Percentiles rank a stretch among this genome's conserved stretches.
These are phyloP conservation scores for Amphiprion clarkii DNA, from an alignment of 2,797 vertebrate species.

Conservation along the genomic window DNA sequence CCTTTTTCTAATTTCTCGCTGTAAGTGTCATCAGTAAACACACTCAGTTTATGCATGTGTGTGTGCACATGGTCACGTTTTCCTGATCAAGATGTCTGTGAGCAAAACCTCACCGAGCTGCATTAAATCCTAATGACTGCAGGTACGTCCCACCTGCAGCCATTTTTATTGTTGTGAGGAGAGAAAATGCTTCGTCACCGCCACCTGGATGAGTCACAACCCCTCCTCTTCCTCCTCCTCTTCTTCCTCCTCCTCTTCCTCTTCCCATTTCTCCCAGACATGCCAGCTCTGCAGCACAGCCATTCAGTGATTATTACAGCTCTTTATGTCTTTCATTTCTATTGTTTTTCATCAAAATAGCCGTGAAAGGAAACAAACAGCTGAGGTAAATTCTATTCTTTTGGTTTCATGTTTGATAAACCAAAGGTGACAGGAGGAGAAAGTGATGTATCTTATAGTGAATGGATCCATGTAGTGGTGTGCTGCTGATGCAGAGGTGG, in stretches of 20 bases:
- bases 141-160: slow-evolving; percentile 18
- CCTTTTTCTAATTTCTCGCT: background rate
- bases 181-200: slow-evolving; percentile 74
- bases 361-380: no score
- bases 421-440: background rate
- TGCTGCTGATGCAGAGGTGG: slow-evolving; percentile 5
- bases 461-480: background rate
- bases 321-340: background rate
- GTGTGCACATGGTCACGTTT: background rate
- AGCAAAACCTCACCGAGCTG: background rate
- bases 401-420: background rate
- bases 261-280: slow-evolving; percentile 20
- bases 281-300: slow-evolving; percentile 59
- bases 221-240: background rate
- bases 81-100: background rate
- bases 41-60: background rate
- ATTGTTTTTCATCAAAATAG: background rate
- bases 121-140: background rate
- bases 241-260: slow-evolving; percentile 2
- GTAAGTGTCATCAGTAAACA: background rate
- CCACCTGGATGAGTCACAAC: slow-evolving; percentile 65
- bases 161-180: slow-evolving; percentile 32
- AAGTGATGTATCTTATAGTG: background rate
- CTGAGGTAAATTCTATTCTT: background rate
- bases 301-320: slow-evolving; percentile 2